Base-by-base conservation (phyloP, 2,113 vertebrate genomes). In the Callaeas wilsoni region DNA sequence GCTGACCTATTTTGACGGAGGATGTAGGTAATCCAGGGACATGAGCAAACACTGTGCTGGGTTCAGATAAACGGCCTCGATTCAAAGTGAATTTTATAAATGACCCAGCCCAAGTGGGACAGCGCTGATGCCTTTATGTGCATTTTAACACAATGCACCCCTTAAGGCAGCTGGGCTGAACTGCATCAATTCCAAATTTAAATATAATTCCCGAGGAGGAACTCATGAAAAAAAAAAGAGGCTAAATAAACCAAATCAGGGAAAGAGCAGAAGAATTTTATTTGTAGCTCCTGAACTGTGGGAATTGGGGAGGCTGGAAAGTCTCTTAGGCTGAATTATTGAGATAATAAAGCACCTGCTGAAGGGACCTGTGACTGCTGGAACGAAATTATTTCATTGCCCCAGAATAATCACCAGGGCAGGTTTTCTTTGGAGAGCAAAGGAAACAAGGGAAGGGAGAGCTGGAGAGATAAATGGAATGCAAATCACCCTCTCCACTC, bases 281-380 rank as follows among this genome's bases (percentile, higher is more conserved):
- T 97, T 96, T 97, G 97, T 91, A 96, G 94, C 96, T 96, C 77
- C 94, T 93, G 87, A 95, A 97, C 91, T 95, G 80, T 91, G 90
- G 96, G 93, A 96, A 95, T 18, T 96, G 87, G 93, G 93, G 94
- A 95, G 88, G 82, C 82, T 70, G 86, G 49, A 63, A 96, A 88
- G 87, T 95, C 92, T 94, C 94, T 89, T 10, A 96, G 90, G 87
- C 79, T 88, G 93, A 97, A 97, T 97, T 97, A 97, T 49, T 79
- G 91, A 95, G 94, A 97, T 97, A 95, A 97, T 95, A 96, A 96
- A 97, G 89, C 95, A 96, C 96, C 93, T 94, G 95, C 90, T 92
- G 91, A 89, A 97, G 96, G 93, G 91, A 89, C 86, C 92, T 87
- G 94, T 53, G 81, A 84, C 89, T 79, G 85, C 86, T 64, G 67